Evolutionary conservation across 2,888 invertebrate species (phyloP), one percentile per base, ranked within the genome.

Genomic region (Nomada ferruginata): DNA sequence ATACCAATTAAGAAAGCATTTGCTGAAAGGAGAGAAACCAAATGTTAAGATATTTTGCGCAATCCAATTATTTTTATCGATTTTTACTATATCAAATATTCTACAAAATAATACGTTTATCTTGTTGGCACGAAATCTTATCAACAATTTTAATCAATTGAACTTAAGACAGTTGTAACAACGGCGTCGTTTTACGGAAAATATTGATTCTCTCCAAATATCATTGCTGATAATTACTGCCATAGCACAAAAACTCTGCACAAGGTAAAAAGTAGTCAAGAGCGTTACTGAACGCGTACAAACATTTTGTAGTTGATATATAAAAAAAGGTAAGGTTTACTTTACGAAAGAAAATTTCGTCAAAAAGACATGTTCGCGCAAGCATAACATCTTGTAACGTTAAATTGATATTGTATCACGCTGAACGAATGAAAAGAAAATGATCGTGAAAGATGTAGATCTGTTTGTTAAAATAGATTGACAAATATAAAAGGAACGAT

Each of bases 1-100:
- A 76, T 79, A 71, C 83, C 80, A 77, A 76, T 75, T 79, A 76
- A 76, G 64, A 63, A 53, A 65, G 50, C 23, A 71, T 76, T 84
- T 81, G 59, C 57, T 42, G 59, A 55, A 81, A 59, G 59, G 73
- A 66, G 55, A 72, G 64, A 63, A 15, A 70, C 15, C 44, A 63
- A 83, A 73, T 70, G 57, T 66, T 68, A 73, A 53, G n/a, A 68
- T 36, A 63, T 47, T 73, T 78, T 70, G 29, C 76, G 50, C 63
- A 23, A 76, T 59, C 65, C n/a, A 73, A 57, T 47, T 61, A 47
- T 55, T 23, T 26, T 18, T 23, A 61, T 60, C 26, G 7, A 10
- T 52, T 75, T 23, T 53, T 2, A 65, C 15, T 52, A 13, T 23
- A 23, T 23, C 57, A 13, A 26, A 20, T 11, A 13, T 52, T 29